Base-by-base conservation (phyloP, 1,140 invertebrate genomes). In the Drosophila nasuta region DNA sequence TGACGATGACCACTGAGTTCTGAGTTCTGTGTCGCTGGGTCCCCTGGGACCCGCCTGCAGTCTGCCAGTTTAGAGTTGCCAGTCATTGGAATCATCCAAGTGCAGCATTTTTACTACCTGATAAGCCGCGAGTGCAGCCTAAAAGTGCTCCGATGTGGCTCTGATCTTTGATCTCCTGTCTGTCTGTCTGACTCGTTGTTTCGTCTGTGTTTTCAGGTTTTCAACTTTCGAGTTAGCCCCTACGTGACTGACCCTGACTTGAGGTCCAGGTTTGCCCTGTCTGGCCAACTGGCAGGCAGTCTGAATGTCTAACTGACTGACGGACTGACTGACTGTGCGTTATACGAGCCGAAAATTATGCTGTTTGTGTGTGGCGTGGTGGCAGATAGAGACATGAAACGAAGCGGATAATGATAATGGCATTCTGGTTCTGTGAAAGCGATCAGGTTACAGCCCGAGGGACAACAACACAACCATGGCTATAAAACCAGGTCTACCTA, bases 371-470 rank as follows among this genome's bases (percentile, higher is more conserved):
- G 67, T 66, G 81, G 71, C 48, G 46, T 35, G 48, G 70, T 82
- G 80, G 70, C 75, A 79, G 83, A 87, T 88, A 87, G 73, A 88
- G 83, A 87, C 83, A 87, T 87, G 79, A 87, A 80, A 38, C 83
- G 80, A 87, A 75, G 82, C 81, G 82, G 82, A 85, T 85, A 85
- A 85, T 85, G 81, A 85, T 85, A 85, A 85, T 85, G 82, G 81
- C 82, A 81, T 81, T 85, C 75, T 64, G 81, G 81, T 85, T 85
- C 82, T 85, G 59, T 81, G 82, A 78, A 81, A 67, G 69, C 75
- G 82, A 85, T 85, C 81, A 85, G 81, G 82, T 85, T 85, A 85
- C 81, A 65, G 66, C 28, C 81, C 56, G 13, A 41, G 59, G 65
- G 77, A 59, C 43, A 54, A 70, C 28, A 49, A 70, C 65, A 43